Base-by-base conservation (phyloP, 2,888 invertebrate species). In the Drosophila melanocephala region DNA sequence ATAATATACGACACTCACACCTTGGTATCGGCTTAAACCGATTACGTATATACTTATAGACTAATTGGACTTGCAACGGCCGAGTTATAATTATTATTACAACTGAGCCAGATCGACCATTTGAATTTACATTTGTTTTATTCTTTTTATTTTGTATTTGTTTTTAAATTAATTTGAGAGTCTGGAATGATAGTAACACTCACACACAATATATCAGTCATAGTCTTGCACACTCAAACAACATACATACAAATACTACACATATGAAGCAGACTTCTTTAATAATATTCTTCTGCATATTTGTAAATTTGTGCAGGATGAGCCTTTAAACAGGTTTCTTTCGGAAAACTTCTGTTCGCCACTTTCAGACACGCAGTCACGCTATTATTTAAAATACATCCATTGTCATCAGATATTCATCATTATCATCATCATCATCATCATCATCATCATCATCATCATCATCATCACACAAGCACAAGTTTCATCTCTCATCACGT, bases 251-350 rank as follows among this genome's bases (percentile, higher is more conserved):
- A 56, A 51, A 28, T 50, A 22, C n/a, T 35, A 16, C 47, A 26
- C 26, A 52, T 57, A 60, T 57, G 59, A 64, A 47, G 57, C 55
- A 37, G 58, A 61, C 75, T 44, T 74, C 30, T 51, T 52, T 74
- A 61, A 61, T 50, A 74, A 65, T 74, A 75, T 59, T 55, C 51
- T 30, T 69, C 50, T 55, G 56, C 72, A 56, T 76, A 70, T 74
- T 74, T 83, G 65, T 58, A 81, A 79, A 81, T 82, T 79, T 87
- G 83, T 82, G 89, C 87, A 77, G 77, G 72, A 72, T 75, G 61
- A 81, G 44, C 51, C 44, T 62, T 42, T 39, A 19, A 69, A 65
- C 50, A 33, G 47, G 57, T 59, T 59, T 47, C 12, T 26, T 35
- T 61, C 58, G 61, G 52, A 57, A 50, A 42, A 19, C 5, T 35